These are phyloP conservation scores for Chrysogorgia sp. DNA, from an alignment of 92 coral and sea anemone species.

Conservation along the genomic window DNA sequence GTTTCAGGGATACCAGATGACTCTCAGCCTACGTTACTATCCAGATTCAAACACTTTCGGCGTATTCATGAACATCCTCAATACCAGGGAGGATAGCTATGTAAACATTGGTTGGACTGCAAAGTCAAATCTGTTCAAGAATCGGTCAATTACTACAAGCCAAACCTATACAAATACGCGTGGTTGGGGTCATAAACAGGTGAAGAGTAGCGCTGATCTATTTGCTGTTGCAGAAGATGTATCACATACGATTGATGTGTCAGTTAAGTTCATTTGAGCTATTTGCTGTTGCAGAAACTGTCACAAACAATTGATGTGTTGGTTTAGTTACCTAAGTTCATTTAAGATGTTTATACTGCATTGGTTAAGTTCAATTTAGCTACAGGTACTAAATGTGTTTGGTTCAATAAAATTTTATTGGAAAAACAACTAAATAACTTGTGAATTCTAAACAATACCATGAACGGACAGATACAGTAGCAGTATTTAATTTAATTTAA, in stretches of 20 bases:
- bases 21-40: not conserved
- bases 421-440: too few species aligned
- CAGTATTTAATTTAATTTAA: too few species aligned
- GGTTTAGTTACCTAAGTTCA: too few species aligned
- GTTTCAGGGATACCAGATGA: conserved; percentile 34
- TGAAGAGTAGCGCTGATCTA: not conserved
- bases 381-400: too few species aligned
- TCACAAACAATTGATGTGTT: too few species aligned
- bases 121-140: not conserved
- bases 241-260: not conserved
- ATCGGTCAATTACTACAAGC: not conserved
- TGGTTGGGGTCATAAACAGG: not conserved
- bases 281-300: too few species aligned
- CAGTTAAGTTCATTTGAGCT: not conserved
- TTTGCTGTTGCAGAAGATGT: not conserved
- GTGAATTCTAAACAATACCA: too few species aligned
- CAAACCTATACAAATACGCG: not conserved
- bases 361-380: too few species aligned
- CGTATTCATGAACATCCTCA: not conserved
- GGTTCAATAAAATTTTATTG: too few species aligned
- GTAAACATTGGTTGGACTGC: not conserved
- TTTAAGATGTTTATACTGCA: too few species aligned
- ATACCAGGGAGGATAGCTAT: not conserved
- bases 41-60: not conserved
- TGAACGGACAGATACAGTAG: too few species aligned